phyloP scores from a whole-genome alignment of 2,888 invertebrate genomes.

The Lapara coniferarum region DNA sequence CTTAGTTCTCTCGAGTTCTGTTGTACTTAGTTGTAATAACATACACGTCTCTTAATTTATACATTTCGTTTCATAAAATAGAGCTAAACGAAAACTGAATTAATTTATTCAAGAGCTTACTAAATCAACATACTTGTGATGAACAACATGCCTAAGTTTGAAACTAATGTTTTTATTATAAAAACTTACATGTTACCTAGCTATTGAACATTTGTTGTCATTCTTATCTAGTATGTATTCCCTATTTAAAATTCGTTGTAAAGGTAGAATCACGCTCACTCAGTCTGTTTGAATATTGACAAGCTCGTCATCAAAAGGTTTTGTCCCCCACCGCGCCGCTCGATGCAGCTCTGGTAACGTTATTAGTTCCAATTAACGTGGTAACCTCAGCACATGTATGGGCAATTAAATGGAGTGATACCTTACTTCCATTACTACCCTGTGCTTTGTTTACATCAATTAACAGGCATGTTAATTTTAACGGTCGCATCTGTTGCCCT shows the following conservation, averaged over 20 bases:
- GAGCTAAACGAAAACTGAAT: not conserved
- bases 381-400: slow-evolving; percentile 80
- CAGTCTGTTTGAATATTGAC: not conserved
- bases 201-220: no score
- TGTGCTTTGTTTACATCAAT: slow-evolving; percentile 79
- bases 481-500: slow-evolving; percentile 61
- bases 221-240: not conserved
- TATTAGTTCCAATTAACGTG: slow-evolving; percentile 80
- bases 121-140: slow-evolving; percentile 29
- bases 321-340: slow-evolving; percentile 46
- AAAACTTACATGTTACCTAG: no score
- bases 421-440: slow-evolving; percentile 79
- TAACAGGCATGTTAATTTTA: slow-evolving; percentile 76
- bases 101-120: slow-evolving; percentile 18
- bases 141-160: not conserved
- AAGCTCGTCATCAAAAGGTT: not conserved
- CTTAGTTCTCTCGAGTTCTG: slow-evolving; percentile 20
- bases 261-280: not conserved
- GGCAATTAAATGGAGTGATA: slow-evolving; percentile 82
- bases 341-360: slow-evolving; percentile 66
- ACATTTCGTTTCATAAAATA: slow-evolving; percentile 2
- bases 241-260: not conserved
- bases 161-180: not conserved
- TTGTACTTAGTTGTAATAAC: slow-evolving; percentile 6
- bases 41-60: slow-evolving; percentile 4